Evolutionary conservation across 2,113 vertebrate species (phyloP).

Genomic region (Callopanchax toddi): DNA sequence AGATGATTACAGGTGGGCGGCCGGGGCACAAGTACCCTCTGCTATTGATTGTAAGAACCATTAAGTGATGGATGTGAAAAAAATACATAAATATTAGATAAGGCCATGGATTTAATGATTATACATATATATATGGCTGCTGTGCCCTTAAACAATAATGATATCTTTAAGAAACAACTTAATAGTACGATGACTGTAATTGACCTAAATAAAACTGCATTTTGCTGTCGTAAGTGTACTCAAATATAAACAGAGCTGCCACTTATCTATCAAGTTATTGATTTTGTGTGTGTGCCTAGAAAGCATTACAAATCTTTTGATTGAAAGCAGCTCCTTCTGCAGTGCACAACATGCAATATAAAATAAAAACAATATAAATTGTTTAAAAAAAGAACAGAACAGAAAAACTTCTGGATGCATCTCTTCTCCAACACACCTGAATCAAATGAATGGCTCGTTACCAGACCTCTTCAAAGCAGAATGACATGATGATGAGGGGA

Average conservation of each 20-base stretch:
- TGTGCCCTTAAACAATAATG: conserved; percentile 65
- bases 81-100: conserved; percentile 53
- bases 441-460: too few species aligned
- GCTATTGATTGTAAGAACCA: conserved; percentile 73
- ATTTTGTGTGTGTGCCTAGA: conserved; percentile 13
- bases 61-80: conserved; percentile 57
- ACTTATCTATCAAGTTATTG: conserved; percentile 50
- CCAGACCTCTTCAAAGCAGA: too few species aligned
- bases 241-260: conserved; percentile 53
- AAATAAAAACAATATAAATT: too few species aligned
- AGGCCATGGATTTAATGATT: conserved; percentile 68
- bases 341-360: too few species aligned
- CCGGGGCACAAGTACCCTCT: conserved; percentile 63
- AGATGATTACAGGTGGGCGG: conserved; percentile 73
- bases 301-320: not conserved
- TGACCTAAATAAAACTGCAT: conserved; percentile 63
- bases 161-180: conserved; percentile 62
- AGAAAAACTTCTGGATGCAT: too few species aligned
- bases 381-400: too few species aligned
- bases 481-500: too few species aligned
- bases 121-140: conserved; percentile 44
- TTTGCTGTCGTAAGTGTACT: conserved; percentile 48
- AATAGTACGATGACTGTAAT: conserved; percentile 52
- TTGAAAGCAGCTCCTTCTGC: too few species aligned
- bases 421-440: too few species aligned